Percentiles rank a stretch among this genome's conserved stretches.
These are phyloP conservation scores for Charadrius vociferus DNA, from an alignment of 2,113 vertebrate species.

Conservation along the genomic window DNA sequence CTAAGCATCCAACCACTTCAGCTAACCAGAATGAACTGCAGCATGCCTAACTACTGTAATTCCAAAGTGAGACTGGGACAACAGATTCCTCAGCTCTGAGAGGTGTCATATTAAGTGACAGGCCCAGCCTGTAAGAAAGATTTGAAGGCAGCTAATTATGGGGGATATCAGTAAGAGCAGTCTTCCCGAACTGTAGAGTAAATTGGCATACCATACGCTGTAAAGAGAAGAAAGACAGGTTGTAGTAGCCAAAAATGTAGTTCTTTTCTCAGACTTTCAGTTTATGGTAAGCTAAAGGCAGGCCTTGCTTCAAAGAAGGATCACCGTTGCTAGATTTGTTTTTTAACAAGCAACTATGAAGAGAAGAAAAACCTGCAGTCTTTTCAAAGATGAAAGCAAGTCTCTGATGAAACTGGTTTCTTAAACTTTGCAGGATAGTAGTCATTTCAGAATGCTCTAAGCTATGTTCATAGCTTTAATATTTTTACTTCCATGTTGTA, in stretches of 20 bases:
- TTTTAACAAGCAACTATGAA: background rate
- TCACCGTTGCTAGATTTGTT: rapidly evolving
- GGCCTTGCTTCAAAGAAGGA: background rate
- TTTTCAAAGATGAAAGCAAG: background rate
- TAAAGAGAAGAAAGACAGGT: background rate
- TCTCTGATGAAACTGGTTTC: background rate
- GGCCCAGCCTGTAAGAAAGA: background rate
- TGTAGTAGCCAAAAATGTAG: background rate
- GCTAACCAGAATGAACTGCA: background rate
- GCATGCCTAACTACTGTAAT: background rate
- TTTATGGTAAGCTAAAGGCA: background rate
- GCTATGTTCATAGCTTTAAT: background rate
- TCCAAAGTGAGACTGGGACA: background rate
- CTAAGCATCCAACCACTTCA: background rate
- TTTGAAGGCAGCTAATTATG: background rate
- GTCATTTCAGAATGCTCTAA: background rate
- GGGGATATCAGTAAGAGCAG: background rate
- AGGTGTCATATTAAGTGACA: background rate
- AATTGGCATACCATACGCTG: background rate
- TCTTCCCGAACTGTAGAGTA: background rate
- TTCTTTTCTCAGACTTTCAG: background rate
- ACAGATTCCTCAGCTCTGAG: background rate
- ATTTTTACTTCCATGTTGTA: background rate
- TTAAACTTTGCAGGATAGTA: background rate
- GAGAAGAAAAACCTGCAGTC: background rate